Percentiles rank a stretch among this genome's conserved stretches.
These are phyloP conservation scores for Macropus fuliginosus DNA, from an alignment of 2,797 vertebrate genomes.

Conservation along the genomic window DNA sequence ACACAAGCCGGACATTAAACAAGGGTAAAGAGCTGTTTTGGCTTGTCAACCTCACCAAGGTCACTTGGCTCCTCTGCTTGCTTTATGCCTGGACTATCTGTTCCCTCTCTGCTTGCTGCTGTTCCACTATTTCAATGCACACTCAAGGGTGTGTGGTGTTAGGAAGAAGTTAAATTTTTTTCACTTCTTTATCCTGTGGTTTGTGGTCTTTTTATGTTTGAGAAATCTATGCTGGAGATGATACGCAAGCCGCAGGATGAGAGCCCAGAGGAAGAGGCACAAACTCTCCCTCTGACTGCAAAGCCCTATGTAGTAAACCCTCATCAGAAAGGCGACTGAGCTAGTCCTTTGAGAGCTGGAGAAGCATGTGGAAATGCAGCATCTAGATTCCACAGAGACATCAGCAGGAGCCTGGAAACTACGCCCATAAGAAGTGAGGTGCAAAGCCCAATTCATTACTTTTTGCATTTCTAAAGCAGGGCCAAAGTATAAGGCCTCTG, in stretches of 20 bases:
- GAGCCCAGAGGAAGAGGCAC: not conserved
- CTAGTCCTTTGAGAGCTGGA: not conserved
- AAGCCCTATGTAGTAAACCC: not conserved
- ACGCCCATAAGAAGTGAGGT: not conserved
- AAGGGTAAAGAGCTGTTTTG: slow-evolving; percentile 36
- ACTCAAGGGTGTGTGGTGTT: not conserved
- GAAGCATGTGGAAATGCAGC: not conserved
- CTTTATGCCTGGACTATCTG: not conserved
- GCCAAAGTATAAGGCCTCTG: not conserved
- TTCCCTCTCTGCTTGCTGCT: not conserved
- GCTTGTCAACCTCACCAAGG: not conserved
- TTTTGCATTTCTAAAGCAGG: not conserved
- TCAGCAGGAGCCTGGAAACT: not conserved
- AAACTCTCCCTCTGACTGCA: not conserved
- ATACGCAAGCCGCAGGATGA: not conserved
- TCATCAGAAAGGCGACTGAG: not conserved
- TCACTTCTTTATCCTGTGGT: slow-evolving; percentile 63
- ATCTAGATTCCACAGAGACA: not conserved
- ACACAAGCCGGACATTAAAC: slow-evolving; percentile 37
- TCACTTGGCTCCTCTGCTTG: not conserved
- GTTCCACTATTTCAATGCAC: slow-evolving; percentile 59
- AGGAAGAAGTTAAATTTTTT: slow-evolving; percentile 61
- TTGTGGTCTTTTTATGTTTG: slow-evolving; percentile 4
- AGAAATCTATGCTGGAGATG: not conserved
- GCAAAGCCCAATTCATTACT: not conserved